Evolutionary conservation across 1,140 invertebrate genomes (phyloP), one percentile per base, ranked within the genome.

Genomic region (Lutraria rhynchaena): DNA sequence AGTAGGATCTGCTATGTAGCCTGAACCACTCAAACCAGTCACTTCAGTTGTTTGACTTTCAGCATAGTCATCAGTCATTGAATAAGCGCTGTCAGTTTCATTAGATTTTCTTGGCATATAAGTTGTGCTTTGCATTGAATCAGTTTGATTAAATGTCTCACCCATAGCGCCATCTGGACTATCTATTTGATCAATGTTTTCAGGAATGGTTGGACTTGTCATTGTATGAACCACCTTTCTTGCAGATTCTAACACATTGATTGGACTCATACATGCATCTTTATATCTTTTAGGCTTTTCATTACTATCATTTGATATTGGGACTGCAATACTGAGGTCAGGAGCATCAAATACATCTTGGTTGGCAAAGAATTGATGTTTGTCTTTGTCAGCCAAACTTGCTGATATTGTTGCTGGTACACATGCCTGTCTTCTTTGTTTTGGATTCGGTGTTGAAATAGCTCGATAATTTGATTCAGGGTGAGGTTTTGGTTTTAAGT

Each of bases 211-310:
- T 33, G 69, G 19, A 37, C n/a, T 9, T 35, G 17, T 22, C 31
- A 24, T 37, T 57, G 49, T 35, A n/a, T 46, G 3, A 3, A 29
- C 31, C 2, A 9, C 22, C 53, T 60, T 58, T 75, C 73, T 75
- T 44, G 57, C n/a, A 24, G 44, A 61, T 49, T 75, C 73, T 31
- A 75, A 29, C 0, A 63, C 57, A n/a, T 35, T 35, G 9, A 75
- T 75, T 4, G 73, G 73, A 31, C 73, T 75, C 29, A 63, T 63
- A 33, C 73, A 75, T 22, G 73, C 73, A 61, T 75, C 73, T 49
- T 75, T 75, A 22, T 61, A 75, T 63, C 49, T 46, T 31, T 49
- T 19, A 44, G 35, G 55, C 49, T 51, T 19, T 49, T 29, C 27
- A 49, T 27, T 13, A 29, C 17, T 15, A 19, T 65, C 61, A 65